These are phyloP conservation scores for Odontomyia ornata DNA, from an alignment of 2,888 invertebrate genomes.

Conservation along the genomic window DNA sequence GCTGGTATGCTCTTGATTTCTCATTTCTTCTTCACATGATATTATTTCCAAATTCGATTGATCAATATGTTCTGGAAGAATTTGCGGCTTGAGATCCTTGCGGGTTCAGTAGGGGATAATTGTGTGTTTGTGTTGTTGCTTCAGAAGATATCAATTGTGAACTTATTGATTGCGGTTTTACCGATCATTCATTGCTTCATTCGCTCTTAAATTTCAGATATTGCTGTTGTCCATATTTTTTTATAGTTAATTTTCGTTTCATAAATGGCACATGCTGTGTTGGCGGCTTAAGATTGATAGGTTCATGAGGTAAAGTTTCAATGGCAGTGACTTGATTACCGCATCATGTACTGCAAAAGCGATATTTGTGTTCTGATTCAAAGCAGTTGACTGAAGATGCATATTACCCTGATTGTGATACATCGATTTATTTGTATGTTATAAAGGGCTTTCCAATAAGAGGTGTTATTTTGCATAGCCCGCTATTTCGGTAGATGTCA, in stretches of 20 bases:
- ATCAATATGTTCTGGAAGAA: background rate
- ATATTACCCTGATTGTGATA: background rate
- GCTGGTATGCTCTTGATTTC: background rate
- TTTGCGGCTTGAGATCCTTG: background rate
- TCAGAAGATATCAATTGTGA: background rate
- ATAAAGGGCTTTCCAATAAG: too few species aligned
- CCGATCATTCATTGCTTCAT: background rate
- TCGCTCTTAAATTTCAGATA: conserved; percentile 10
- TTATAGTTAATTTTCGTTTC: conserved; percentile 21
- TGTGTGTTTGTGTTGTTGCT: background rate
- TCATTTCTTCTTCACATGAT: background rate
- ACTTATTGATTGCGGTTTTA: background rate
- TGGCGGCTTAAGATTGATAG: background rate
- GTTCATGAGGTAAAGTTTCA: background rate
- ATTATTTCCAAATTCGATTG: background rate
- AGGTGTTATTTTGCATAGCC: too few species aligned
- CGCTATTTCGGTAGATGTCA: too few species aligned
- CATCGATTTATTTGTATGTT: background rate
- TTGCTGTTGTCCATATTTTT: background rate
- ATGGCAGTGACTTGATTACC: background rate
- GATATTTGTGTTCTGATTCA: too few species aligned
- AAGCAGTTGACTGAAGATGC: background rate
- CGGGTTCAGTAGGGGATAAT: background rate
- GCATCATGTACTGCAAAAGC: background rate
- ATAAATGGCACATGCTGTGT: background rate